Percentiles rank a stretch among this genome's conserved stretches.
Evolutionary conservation across 2,888 invertebrate species (phyloP).

Genomic region (Melanargia galathea): DNA sequence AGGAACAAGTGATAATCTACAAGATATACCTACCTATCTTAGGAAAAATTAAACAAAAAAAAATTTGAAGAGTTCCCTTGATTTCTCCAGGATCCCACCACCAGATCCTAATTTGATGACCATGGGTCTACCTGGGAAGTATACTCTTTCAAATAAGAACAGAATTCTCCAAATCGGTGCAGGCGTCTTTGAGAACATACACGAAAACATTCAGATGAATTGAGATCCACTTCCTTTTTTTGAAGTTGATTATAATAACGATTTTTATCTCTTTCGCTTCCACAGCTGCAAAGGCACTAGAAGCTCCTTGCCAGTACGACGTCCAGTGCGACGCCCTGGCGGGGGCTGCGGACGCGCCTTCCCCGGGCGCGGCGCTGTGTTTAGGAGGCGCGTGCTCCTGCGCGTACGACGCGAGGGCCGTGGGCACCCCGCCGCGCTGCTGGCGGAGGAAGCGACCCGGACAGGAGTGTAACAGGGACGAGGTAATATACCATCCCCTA

Average conservation of each 20-base stretch:
- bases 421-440: slow-evolving; percentile 61
- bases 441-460: slow-evolving; percentile 67
- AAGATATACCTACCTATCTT: too few relatives aligned
- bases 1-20: too few relatives aligned
- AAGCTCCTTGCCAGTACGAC: slow-evolving; percentile 70
- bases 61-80: too few relatives aligned
- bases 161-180: too few relatives aligned
- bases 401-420: slow-evolving; percentile 61
- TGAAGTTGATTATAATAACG: neutral
- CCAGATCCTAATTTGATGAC: too few relatives aligned
- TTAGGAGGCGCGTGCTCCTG: slow-evolving; percentile 67
- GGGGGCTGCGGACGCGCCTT: slow-evolving; percentile 55
- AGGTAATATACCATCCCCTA: slow-evolving; percentile 53
- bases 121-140: too few relatives aligned
- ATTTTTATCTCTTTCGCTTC: neutral
- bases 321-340: slow-evolving; percentile 69
- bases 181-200: too few relatives aligned
- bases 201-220: too few relatives aligned
- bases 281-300: slow-evolving; percentile 63
- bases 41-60: too few relatives aligned
- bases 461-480: slow-evolving; percentile 67
- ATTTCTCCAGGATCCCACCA: too few relatives aligned
- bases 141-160: too few relatives aligned
- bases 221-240: too few relatives aligned
- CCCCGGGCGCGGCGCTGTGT: slow-evolving; percentile 67